phyloP scores from a whole-genome alignment of 2,888 invertebrate genomes.

The Aelia acuminata region DNA sequence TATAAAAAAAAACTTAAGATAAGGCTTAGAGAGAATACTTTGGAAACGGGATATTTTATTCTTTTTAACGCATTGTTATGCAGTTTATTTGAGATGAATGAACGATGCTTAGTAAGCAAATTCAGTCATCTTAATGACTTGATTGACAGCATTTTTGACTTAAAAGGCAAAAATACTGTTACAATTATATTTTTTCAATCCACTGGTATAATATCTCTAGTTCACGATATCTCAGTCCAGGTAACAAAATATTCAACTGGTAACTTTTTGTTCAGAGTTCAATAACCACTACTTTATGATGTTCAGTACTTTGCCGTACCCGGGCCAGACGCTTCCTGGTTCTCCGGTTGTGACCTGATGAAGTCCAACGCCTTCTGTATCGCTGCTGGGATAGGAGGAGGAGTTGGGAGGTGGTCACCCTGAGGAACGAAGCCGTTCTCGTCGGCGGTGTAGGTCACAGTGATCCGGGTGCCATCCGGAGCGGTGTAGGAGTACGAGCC shows the following conservation, averaged over 20 bases:
- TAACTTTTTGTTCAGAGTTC: background rate
- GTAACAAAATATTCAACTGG: background rate
- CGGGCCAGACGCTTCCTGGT: conserved; percentile 69
- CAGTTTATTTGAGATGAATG: background rate
- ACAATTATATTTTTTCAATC: too few relatives aligned
- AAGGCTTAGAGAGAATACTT: background rate
- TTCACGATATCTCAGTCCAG: background rate
- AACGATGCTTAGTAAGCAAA: background rate
- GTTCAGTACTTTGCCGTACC: conserved; percentile 68
- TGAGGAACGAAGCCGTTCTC: conserved; percentile 72
- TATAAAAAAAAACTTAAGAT: background rate
- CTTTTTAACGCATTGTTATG: background rate
- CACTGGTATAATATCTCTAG: background rate
- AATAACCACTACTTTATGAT: background rate
- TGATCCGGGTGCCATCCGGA: conserved; percentile 77
- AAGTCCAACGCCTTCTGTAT: conserved; percentile 79
- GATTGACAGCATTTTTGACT: too few relatives aligned
- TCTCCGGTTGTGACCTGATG: conserved; percentile 76
- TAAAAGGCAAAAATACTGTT: too few relatives aligned
- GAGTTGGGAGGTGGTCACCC: conserved; percentile 85
- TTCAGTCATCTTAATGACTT: too few relatives aligned
- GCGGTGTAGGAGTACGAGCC: conserved; percentile 79
- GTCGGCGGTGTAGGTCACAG: conserved; percentile 78
- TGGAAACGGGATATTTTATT: background rate
- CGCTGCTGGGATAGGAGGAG: conserved; percentile 84